Base-by-base conservation (phyloP, 64 coral and sea anemone genomes). In the Astreopora myriophthalma region DNA sequence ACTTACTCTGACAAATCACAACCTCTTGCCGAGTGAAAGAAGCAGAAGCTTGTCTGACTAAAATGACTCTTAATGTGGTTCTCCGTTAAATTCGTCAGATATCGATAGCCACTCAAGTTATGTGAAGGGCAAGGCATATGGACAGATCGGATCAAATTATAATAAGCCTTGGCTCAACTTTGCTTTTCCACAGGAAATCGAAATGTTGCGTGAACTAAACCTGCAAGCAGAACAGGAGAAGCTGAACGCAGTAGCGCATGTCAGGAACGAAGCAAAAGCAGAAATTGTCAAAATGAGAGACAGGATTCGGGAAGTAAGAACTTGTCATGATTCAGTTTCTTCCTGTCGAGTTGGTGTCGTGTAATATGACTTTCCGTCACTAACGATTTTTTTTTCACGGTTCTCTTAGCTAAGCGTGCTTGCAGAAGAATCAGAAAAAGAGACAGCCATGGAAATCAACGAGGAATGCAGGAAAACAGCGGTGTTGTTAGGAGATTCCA, bases 381-480 rank as follows among this genome's bases (percentile, higher is more conserved):
- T 44, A 8, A 44, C 61, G 20, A 24, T 64, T 23, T 0, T n/a
- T 24, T 64, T 23, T 34, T 46, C 70, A 31, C 91, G 96, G 70
- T 98, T 34, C 52, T 74, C 16, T 85, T 93, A 61, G 60, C 79
- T 22, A 38, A 65, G 52, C 57, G 12, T 20, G 6, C 35, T 37
- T 16, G 79, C 91, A 20, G 93, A 92, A 6, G 89, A 88, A 75
- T 77, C 80, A n/a, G 96, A 98, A 40, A 94, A 92, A 49, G 96
- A 98, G 73, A 98, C 89, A 14, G 90, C 91, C 9, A 72, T 86
- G 65, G 96, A 92, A 67, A 71, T 98, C 29, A 89, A 89, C 10
- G 96, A 95, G 29, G 96, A 98, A 75, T 98, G 91, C 86, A 90
- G 93, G 22, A 80, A 91, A 73, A 86, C 92, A 22, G 85, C 94